Evolutionary conservation across 2,888 invertebrate species (phyloP), one percentile per base, ranked within the genome.

Genomic region (Watsonalla cultraria): DNA sequence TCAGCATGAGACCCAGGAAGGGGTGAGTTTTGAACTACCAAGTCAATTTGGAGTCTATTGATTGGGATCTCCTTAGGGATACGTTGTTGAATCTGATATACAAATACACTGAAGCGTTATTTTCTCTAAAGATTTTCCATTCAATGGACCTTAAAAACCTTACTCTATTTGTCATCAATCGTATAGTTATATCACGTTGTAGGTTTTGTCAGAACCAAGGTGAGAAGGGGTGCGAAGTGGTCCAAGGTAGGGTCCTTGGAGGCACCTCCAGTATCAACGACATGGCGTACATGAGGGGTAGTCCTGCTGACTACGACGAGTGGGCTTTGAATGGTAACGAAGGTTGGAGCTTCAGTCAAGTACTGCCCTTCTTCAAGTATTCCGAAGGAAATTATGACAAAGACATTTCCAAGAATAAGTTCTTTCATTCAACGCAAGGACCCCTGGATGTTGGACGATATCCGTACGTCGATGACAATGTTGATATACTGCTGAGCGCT

Each of bases 361-460:
- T 90, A 5, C 72, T 90, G 0, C 87, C 88, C 9, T 90, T 80
- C 67, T 90, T 89, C 64, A 90, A 90, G 65, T 86, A 90, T 59
- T 90, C 90, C 1, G 90, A 90, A 75, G 88, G 89, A 58, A 90
- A 90, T 64, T 90, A 88, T 51, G 89, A 90, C 57, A 88, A 83
- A 60, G 90, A 90, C 54, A 86, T 90, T 56, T 78, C 77, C 15
- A 89, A 84, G 64, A 87, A 90, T 59, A 86, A 82, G 63, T 72
- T 78, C 49, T 88, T 82, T 60, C 90, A 90, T 64, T 89, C 90
- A 6, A 84, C 84, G 0, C 83, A 86, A 71, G 90, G 90, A 8
- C 89, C 90, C 2, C 65, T 90, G 6, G 90, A 90, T 59, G 80
- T 90, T 2, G 90, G 89, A 13, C 72, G 90, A 39, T 90, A 90